Conservation (phyloP, 2,888 invertebrate genomes). For the Morpho achilles region DNA sequence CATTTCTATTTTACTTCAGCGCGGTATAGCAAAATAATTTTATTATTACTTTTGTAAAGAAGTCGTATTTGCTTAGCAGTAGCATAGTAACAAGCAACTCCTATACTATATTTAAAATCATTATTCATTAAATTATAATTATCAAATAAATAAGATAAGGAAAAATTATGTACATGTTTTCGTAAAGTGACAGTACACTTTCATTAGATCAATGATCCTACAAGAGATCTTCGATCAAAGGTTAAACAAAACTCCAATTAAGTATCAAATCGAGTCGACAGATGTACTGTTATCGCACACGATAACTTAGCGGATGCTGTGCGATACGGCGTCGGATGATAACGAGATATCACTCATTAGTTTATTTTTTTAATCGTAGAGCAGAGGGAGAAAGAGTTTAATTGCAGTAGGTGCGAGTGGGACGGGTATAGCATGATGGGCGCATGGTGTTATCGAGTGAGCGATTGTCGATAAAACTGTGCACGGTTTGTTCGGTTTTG, state of each 20-base stretch:
- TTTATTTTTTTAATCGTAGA: constrained; percentile 60
- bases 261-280: constrained; percentile 46
- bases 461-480: constrained; percentile 35
- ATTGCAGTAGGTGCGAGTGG: constrained; percentile 38
- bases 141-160: too few species aligned
- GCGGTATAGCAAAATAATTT: too few species aligned
- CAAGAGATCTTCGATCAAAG: constrained; percentile 15
- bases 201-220: constrained; percentile 13
- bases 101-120: too few species aligned
- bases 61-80: too few species aligned
- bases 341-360: constrained; percentile 53
- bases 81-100: too few species aligned
- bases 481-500: constrained; percentile 19
- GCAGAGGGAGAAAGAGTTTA: constrained; percentile 46
- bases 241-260: constrained; percentile 15
- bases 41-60: too few species aligned
- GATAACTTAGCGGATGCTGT: constrained; percentile 63
- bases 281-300: constrained; percentile 53
- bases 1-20: too few species aligned
- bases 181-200: not conserved
- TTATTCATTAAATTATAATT: too few species aligned
- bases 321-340: constrained; percentile 42
- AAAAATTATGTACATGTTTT: too few species aligned
- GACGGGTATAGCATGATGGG: constrained; percentile 54
- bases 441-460: constrained; percentile 51